Base-by-base conservation (phyloP, 2,888 invertebrate species). In the Labia minor region DNA sequence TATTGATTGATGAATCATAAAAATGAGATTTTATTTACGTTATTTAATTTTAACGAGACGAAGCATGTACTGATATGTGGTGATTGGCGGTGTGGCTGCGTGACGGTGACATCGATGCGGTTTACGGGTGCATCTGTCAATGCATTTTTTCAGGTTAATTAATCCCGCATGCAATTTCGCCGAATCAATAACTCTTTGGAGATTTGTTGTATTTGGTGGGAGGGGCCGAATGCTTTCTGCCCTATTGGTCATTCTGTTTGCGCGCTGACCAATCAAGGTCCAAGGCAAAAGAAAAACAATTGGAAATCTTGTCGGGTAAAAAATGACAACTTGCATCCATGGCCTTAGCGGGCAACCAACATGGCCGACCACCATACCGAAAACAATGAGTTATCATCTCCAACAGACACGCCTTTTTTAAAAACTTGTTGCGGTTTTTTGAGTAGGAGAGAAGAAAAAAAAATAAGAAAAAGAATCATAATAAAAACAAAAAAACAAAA, bases 241-340 rank as follows among this genome's bases (percentile, higher is more conserved):
- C 49, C 49, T 49, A 49, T 49, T 49, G 49, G 49, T 49, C 49
- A 49, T 49, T 49, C 49, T 49, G 49, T 11, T 14, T 49, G 49
- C 49, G 49, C 49, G 49, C 49, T 49, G 49, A 49, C 49, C 49
- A 49, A 49, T 49, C 49, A 49, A 49, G 49, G 49, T 49, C 49
- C 49, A n/a, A 16, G 49, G 49, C 49, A 49, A 49, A 49, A 49
- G 49, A 49, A 49, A 49, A 49, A 49, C 49, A 49, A 49, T 49
- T 49, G 49, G 49, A 49, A 49, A 49, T 49, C 49, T 49, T 49
- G 49, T 49, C 49, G 49, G 49, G 49, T 49, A 49, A 49, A 49
- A 49, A 49, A 49, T 49, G 49, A 49, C 49, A 49, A 49, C 49
- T 49, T 49, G 49, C 49, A 49, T 49, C 49, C 49, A 49, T 49